Percentiles rank a stretch among this genome's conserved stretches.
These are phyloP conservation scores for Drosophila tripunctata DNA, from an alignment of 2,888 invertebrate species.

Conservation along the genomic window DNA sequence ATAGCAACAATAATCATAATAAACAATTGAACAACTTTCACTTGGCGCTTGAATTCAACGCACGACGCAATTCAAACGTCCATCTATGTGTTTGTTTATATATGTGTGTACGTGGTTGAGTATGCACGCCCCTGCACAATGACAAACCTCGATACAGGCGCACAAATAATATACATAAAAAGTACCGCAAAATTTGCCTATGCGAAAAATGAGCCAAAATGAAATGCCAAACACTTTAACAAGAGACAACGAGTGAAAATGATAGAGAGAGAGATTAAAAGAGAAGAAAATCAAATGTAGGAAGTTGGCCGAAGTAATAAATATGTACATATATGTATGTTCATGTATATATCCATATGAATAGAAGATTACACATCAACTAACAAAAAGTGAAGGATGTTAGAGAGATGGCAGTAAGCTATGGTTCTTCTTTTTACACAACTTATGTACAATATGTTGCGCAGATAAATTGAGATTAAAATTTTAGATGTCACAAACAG, in stretches of 20 bases:
- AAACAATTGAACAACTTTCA: conserved; percentile 82
- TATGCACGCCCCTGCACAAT: conserved; percentile 55
- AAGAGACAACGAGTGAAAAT: not conserved
- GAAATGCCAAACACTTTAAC: conserved; percentile 20
- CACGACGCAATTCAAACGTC: conserved; percentile 76
- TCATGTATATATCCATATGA: too few relatives aligned
- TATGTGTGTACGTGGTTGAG: conserved; percentile 29
- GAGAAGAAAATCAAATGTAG: not conserved
- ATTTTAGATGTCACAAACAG: too few relatives aligned
- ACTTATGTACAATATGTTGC: too few relatives aligned
- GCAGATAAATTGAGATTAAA: too few relatives aligned
- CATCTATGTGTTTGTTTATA: conserved; percentile 23
- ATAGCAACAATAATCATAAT: conserved; percentile 66
- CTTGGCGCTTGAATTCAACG: conserved; percentile 82
- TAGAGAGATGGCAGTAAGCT: too few relatives aligned
- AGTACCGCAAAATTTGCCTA: conserved; percentile 38
- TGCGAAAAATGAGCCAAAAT: conserved; percentile 33
- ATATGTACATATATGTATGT: too few relatives aligned
- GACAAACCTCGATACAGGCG: conserved; percentile 45
- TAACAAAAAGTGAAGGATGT: too few relatives aligned
- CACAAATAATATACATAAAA: conserved; percentile 15
- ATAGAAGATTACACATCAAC: too few relatives aligned
- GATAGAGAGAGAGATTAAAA: not conserved
- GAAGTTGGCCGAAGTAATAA: too few relatives aligned
- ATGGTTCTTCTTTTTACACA: too few relatives aligned